A percentile compares a stretch with the other conserved stretches of the same genome.
Conservation (phyloP, 2,113 vertebrate genomes). For the Ailuropoda melanoleuca region DNA sequence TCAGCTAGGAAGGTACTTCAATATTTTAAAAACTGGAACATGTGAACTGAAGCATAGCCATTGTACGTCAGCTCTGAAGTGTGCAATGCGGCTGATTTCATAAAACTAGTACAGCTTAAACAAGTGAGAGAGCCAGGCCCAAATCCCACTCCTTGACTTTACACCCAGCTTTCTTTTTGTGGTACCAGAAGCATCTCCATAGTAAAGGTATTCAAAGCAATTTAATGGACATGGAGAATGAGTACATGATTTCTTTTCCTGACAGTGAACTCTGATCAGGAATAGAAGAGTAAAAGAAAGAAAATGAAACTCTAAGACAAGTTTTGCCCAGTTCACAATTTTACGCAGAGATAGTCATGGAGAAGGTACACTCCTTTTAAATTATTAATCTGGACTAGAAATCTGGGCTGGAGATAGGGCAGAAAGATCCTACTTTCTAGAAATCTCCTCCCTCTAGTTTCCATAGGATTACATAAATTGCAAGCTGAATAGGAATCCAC, state of each 20-base stretch:
- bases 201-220: neutral
- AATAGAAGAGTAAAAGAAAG: neutral
- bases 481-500: neutral
- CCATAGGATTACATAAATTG: neutral
- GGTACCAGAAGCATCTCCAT: neutral
- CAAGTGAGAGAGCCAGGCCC: neutral
- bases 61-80: neutral
- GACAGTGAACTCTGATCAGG: neutral
- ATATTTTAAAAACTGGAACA: neutral
- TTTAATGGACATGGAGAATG: neutral
- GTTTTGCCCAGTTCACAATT: neutral
- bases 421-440: slow-evolving; percentile 5
- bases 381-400: neutral
- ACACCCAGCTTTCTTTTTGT: neutral
- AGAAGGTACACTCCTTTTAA: neutral
- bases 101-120: neutral
- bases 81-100: neutral
- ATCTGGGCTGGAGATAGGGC: neutral
- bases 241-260: neutral
- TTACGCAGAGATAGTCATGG: neutral
- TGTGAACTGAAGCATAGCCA: neutral
- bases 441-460: neutral
- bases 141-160: neutral
- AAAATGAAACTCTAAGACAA: neutral
- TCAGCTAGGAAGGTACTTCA: neutral